Evolutionary conservation across 2,797 vertebrate species (phyloP), one percentile per base, ranked within the genome.

Genomic region (Cyprinella venusta): DNA sequence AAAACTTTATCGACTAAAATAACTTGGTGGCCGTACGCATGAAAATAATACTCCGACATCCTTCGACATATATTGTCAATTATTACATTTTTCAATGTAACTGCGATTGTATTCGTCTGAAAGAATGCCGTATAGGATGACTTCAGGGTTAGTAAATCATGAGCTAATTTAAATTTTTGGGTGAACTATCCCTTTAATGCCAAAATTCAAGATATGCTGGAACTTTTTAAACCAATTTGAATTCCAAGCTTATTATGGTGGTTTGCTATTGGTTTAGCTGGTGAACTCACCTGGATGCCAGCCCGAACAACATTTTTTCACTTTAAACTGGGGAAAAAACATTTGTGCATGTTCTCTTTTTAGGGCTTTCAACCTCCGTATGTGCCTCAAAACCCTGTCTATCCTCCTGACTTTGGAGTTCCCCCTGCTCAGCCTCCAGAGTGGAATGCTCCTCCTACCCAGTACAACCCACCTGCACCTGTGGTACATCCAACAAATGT

Each of bases 321-420:
- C 61, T 63, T 24, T 40, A 40, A 56, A 76, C 54, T 26, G 21
- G 7, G 26, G 42, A 76, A 26, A 38, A 24, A 1, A 0, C 0
- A 1, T 68, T 68, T 56, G 12, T 56, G 21, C 48, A 24, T 68
- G 33, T 40, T 79, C 19, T 61, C 21, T 75, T 8, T 78, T 59
- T 77, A 64, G 92, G 87, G 88, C 7, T 82, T 82, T 52, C 89
- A 89, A 79, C 85, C 89, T 0, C 59, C 7, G 12, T 90, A 90
- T 84, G 84, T 82, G 1, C 88, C 89, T 6, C 84, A 88, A 71
- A 89, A 91, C 72, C 87, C 89, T 1, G 19, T 7, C 40, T 93
- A 93, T 61, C 88, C 91, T 56, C 87, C 88, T 45, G 13, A 24
- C 8, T 40, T 36, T 83, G 64, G 72, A 54, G 26, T 15, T 15